These are phyloP conservation scores for Drosophila trapezifrons DNA, from an alignment of 1,140 invertebrate genomes.

Conservation along the genomic window DNA sequence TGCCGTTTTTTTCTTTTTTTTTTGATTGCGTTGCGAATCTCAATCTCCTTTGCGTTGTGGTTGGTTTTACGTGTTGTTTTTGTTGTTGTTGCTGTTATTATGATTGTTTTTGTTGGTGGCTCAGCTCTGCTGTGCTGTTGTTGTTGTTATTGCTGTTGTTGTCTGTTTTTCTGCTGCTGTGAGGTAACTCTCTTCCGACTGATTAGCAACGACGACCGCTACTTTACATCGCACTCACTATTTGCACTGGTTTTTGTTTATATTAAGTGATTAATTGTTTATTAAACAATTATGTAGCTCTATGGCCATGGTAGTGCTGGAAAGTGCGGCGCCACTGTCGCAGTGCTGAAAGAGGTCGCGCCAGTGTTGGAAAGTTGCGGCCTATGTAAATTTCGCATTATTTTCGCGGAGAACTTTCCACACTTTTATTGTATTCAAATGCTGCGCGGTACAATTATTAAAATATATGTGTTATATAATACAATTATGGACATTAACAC, in stretches of 20 bases:
- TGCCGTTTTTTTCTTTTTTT: no score
- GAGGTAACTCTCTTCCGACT: conserved; percentile 7
- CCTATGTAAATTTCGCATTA: neutral
- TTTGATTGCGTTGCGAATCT: conserved; percentile 79
- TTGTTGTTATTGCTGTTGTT: conserved; percentile 34
- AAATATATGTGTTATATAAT: neutral
- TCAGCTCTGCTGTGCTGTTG: conserved; percentile 15
- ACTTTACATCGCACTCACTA: conserved; percentile 39
- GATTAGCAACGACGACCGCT: neutral
- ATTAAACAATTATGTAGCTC: conserved; percentile 76
- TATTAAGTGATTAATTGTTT: conserved; percentile 80
- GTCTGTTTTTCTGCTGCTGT: conserved; percentile 19
- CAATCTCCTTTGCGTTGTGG: conserved; percentile 59
- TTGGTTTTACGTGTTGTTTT: conserved; percentile 36
- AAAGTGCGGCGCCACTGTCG: conserved; percentile 4
- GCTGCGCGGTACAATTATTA: neutral
- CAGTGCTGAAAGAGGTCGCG: conserved; percentile 3
- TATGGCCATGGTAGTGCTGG: conserved; percentile 12
- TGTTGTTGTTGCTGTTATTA: conserved; percentile 51
- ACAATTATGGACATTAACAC: neutral
- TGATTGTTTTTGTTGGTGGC: conserved; percentile 48
- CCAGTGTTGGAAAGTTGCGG: neutral
- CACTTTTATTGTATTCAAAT: neutral
- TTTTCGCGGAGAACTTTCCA: neutral
- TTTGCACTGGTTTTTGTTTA: conserved; percentile 69